Evolutionary conservation across 53 echinoderm and acorn worm genomes (phyloP).

Genomic region (Temnopleurus reevesii): DNA sequence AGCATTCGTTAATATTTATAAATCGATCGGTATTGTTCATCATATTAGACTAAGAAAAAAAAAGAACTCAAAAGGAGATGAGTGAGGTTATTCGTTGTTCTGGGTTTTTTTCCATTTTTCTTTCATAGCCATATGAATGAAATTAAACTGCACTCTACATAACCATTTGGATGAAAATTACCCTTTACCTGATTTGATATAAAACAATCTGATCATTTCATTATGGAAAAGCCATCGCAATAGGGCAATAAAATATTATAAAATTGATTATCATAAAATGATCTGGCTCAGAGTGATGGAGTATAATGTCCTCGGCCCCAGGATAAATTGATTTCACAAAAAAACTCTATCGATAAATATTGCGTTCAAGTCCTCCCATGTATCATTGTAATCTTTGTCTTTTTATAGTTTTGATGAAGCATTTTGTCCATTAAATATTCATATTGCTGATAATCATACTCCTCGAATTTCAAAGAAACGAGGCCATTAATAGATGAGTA

Average conservation of each 20-base stretch:
- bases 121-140: neutral
- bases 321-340: neutral
- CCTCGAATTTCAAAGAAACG: neutral
- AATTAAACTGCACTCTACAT: neutral
- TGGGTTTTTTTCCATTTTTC: neutral
- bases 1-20: too few relatives aligned
- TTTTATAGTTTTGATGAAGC: neutral
- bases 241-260: neutral
- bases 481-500: neutral
- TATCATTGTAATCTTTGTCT: neutral
- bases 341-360: neutral
- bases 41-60: neutral
- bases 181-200: neutral
- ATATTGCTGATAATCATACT: neutral
- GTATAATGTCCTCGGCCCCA: constrained; percentile 32
- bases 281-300: neutral
- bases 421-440: neutral
- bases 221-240: neutral
- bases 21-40: too few relatives aligned
- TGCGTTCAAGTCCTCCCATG: neutral
- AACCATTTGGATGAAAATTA: neutral
- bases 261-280: constrained; percentile 5
- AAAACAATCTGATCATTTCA: constrained; percentile 1
- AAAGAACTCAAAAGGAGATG: neutral
- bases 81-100: too few relatives aligned